Evolutionary conservation across 92 coral and sea anemone genomes (phyloP).

Genomic region (Isaurus tuberculatus): DNA sequence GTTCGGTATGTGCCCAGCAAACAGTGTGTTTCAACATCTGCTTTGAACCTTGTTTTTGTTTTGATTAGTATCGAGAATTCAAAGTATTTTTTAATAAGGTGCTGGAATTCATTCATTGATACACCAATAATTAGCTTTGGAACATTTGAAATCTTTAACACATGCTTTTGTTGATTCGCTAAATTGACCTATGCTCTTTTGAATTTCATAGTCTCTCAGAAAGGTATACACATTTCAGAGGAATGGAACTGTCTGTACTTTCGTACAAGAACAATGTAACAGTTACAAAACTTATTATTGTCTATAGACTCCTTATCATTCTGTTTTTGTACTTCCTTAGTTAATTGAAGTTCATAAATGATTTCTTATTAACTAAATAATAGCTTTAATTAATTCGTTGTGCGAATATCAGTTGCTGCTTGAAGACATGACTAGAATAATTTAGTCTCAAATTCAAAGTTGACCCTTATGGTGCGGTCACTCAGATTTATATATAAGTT

Average conservation of each 20-base stretch:
- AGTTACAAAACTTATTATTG: background rate
- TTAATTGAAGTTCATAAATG: background rate
- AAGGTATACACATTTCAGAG: background rate
- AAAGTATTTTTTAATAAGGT: background rate
- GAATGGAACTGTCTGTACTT: background rate
- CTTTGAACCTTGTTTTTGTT: background rate
- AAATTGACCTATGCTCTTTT: background rate
- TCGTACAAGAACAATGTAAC: background rate
- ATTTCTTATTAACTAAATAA: background rate
- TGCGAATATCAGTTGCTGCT: background rate
- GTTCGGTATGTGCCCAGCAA: too few relatives aligned
- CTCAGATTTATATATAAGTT: background rate
- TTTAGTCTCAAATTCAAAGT: background rate
- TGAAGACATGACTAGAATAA: background rate
- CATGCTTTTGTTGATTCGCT: background rate
- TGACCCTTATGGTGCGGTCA: background rate
- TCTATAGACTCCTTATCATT: background rate
- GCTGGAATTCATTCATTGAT: background rate
- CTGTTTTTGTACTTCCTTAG: background rate
- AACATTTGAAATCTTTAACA: background rate
- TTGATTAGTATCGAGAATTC: slow-evolving; percentile 12
- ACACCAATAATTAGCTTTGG: background rate
- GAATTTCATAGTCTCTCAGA: background rate
- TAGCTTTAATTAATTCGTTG: background rate
- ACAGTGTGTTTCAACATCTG: background rate